phyloP scores from a whole-genome alignment of 1,140 invertebrate genomes.

The Proales similis region DNA sequence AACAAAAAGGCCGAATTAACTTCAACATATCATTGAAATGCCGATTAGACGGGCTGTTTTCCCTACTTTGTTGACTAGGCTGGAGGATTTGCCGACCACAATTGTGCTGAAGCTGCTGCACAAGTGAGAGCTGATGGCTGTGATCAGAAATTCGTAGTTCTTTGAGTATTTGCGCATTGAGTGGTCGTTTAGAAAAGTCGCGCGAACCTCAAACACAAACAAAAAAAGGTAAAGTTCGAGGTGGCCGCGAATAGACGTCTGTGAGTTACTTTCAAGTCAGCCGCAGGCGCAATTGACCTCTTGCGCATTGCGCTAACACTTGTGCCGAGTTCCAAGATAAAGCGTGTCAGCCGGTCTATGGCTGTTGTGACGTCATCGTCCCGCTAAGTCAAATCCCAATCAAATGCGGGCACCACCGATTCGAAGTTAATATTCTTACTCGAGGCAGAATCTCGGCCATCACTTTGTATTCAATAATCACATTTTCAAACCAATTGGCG shows the following conservation, averaged over 20 bases:
- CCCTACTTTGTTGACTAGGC: slow-evolving; percentile 18
- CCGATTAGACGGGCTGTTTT: neutral
- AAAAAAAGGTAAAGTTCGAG: too few species aligned
- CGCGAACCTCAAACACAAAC: too few species aligned
- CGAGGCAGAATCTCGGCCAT: neutral
- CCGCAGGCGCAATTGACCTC: too few species aligned
- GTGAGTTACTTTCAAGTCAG: too few species aligned
- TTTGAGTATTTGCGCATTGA: too few species aligned
- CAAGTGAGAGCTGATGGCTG: slow-evolving; percentile 17
- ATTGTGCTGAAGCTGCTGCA: slow-evolving; percentile 26
- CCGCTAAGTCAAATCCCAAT: neutral
- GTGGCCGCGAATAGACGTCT: too few species aligned
- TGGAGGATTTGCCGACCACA: slow-evolving; percentile 28
- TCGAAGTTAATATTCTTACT: slow-evolving; percentile 5
- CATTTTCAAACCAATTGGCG: slow-evolving; percentile 21
- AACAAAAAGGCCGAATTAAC: neutral
- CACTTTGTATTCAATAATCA: slow-evolving; percentile 23
- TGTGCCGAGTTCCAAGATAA: too few species aligned
- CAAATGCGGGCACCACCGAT: too few species aligned
- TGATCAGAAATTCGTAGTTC: slow-evolving; percentile 30
- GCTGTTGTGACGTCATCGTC: too few species aligned
- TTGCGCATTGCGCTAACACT: too few species aligned
- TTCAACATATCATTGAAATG: neutral
- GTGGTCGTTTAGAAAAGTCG: too few species aligned
- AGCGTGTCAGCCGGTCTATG: too few species aligned